phyloP scores from a whole-genome alignment of 2,797 vertebrate species.

The Cuculus canorus region DNA sequence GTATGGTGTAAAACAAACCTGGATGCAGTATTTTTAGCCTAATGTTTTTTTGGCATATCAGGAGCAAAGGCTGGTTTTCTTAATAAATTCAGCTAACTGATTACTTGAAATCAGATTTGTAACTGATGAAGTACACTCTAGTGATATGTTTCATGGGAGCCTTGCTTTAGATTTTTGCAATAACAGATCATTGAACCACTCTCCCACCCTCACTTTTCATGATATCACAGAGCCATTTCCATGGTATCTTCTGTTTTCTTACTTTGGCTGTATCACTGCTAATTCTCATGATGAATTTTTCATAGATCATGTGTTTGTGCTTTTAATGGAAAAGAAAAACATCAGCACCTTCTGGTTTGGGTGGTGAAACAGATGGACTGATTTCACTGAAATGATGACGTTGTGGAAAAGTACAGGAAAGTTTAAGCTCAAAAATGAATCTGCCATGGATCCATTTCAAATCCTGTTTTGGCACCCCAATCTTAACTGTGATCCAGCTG shows the following conservation, averaged over 20 bases:
- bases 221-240: background rate
- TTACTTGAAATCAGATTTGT: background rate
- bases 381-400: background rate
- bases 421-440: background rate
- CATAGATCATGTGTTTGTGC: background rate
- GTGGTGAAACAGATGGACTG: conserved; percentile 18
- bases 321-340: conserved; percentile 21
- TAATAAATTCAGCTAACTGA: background rate
- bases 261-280: background rate
- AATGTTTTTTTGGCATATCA: background rate
- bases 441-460: background rate
- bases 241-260: background rate
- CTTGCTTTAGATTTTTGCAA: background rate
- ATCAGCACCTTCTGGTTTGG: conserved; percentile 15
- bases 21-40: background rate
- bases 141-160: background rate
- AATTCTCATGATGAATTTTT: conserved; percentile 22
- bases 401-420: conserved; percentile 31
- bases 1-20: background rate
- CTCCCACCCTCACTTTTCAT: background rate
- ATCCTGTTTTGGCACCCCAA: conserved; percentile 35
- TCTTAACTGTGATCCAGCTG: conserved; percentile 53
- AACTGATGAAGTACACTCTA: background rate
- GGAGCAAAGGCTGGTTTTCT: background rate
- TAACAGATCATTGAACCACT: background rate